Conservation (phyloP, 92 coral and sea anemone species). For the Actinernus sp. region DNA sequence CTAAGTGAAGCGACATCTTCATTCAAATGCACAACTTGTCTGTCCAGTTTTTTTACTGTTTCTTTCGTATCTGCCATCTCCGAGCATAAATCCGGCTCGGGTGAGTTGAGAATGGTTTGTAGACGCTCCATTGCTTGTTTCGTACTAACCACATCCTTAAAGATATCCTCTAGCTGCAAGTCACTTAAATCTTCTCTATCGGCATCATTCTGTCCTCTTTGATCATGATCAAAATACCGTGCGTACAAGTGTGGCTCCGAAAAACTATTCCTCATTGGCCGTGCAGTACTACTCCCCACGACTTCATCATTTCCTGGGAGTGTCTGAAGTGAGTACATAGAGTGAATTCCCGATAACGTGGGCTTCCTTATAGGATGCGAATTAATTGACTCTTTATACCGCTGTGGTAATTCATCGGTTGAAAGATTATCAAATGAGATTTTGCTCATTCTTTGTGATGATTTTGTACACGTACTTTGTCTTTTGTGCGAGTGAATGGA, state of each 20-base stretch:
- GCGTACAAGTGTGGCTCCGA: slow-evolving; percentile 73
- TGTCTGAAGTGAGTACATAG: slow-evolving; percentile 55
- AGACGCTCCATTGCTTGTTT: slow-evolving; percentile 68
- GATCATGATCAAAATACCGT: background rate
- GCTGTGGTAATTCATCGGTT: background rate
- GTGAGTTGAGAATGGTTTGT: slow-evolving; percentile 53
- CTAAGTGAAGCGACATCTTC: slow-evolving; percentile 77
- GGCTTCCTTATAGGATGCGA: slow-evolving; percentile 26
- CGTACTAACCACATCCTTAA: slow-evolving; percentile 72
- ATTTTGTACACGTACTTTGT: background rate
- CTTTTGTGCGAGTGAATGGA: background rate
- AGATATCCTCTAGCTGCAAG: slow-evolving; percentile 63
- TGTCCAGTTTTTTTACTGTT: slow-evolving; percentile 66
- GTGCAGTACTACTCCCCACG: slow-evolving; percentile 23
- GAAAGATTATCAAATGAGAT: background rate
- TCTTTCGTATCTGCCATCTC: slow-evolving; percentile 72
- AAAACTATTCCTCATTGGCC: slow-evolving; percentile 67
- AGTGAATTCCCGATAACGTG: slow-evolving; percentile 61
- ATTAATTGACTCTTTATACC: background rate
- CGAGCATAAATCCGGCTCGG: slow-evolving; percentile 45
- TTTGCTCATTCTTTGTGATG: background rate
- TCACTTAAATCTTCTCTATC: slow-evolving; percentile 20
- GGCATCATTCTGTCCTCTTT: background rate
- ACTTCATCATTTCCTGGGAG: slow-evolving; percentile 13
- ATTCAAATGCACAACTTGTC: slow-evolving; percentile 65